These are phyloP conservation scores for Holacanthus passer DNA, from an alignment of 2,113 vertebrate genomes.

Conservation along the genomic window DNA sequence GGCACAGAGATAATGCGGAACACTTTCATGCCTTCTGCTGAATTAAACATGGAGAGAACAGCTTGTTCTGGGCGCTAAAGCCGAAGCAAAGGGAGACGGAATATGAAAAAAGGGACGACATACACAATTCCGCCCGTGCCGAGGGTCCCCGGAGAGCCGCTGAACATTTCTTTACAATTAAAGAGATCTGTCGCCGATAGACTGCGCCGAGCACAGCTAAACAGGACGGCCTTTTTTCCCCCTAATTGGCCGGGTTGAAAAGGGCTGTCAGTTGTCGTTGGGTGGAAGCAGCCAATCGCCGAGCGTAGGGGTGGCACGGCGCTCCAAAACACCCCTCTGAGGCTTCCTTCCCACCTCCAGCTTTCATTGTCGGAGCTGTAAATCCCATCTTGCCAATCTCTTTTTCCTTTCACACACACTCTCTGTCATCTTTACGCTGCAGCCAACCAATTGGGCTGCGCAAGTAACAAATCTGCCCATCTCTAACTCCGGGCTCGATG, in stretches of 20 bases:
- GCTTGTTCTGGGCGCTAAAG: slow-evolving; percentile 60
- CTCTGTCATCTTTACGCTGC: slow-evolving; percentile 36
- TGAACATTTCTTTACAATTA: slow-evolving; percentile 66
- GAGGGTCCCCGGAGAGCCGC: slow-evolving; percentile 53
- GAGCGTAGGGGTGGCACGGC: background rate
- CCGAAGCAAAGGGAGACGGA: slow-evolving; percentile 47
- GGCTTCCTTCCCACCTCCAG: slow-evolving; percentile 50
- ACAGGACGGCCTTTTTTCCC: slow-evolving; percentile 43
- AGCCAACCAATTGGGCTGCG: slow-evolving; percentile 44
- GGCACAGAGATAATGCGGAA: slow-evolving; percentile 64
- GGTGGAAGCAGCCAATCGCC: slow-evolving; percentile 46
- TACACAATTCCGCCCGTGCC: slow-evolving; percentile 41
- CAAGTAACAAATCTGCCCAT: slow-evolving; percentile 55
- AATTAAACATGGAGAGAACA: slow-evolving; percentile 80
- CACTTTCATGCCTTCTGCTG: slow-evolving; percentile 76
- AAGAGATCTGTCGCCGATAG: slow-evolving; percentile 64
- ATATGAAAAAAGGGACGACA: slow-evolving; percentile 38
- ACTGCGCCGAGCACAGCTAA: background rate
- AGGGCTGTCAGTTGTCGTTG: slow-evolving; percentile 50
- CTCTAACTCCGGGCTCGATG: slow-evolving; percentile 38
- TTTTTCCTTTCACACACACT: slow-evolving; percentile 27
- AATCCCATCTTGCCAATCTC: slow-evolving; percentile 52
- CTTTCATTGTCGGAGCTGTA: slow-evolving; percentile 46
- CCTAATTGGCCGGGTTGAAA: slow-evolving; percentile 70
- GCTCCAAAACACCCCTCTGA: slow-evolving; percentile 38